Evolutionary conservation across 2,888 invertebrate genomes (phyloP), one percentile per base, ranked within the genome.

Genomic region (Lordiphosa andalusiaca): DNA sequence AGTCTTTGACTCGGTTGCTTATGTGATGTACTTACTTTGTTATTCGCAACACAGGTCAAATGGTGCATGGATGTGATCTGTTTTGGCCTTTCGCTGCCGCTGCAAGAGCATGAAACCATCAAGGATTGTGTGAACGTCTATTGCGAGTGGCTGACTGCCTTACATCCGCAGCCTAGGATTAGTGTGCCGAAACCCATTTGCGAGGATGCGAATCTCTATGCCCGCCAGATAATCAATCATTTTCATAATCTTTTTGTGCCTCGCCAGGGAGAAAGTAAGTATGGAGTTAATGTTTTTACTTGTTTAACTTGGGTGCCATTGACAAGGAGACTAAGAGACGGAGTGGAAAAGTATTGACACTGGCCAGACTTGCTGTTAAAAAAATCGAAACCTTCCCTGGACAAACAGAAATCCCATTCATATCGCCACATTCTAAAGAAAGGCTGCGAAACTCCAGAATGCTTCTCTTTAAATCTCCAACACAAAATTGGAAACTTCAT

Each of bases 101-200:
- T 98, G 44, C 92, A 93, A 35, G 98, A 98, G 89, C 97, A 98
- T 88, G 98, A 98, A 80, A 96, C 97, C 0, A 94, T 98, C 50
- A 94, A 97, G 69, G 98, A 98, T 89, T 98, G 98, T 88, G 98
- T 98, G 39, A 96, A 96, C 87, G 95, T 98, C 35, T 98, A 98
- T 87, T 98, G 98, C 89, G 97, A 98, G 86, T 99, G 98, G 98
- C 91, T 99, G 69, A 94, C 96, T 0, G 95, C 98, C 2, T 91
- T 98, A 66, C 93, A 95, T 71, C 94, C 95, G 21, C 92, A 93
- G 23, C 95, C 96, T 1, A 95, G 96, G 84, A 93, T 96, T 52
- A 95, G 96, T 73, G 95, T 98, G 13, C 98, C 98, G 0, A 92
- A 93, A 71, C 97, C 98, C 0, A 94, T 98, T 9, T 92, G 93